Conservation (phyloP, 2,113 vertebrate genomes). For the Aleadryas rufinucha region DNA sequence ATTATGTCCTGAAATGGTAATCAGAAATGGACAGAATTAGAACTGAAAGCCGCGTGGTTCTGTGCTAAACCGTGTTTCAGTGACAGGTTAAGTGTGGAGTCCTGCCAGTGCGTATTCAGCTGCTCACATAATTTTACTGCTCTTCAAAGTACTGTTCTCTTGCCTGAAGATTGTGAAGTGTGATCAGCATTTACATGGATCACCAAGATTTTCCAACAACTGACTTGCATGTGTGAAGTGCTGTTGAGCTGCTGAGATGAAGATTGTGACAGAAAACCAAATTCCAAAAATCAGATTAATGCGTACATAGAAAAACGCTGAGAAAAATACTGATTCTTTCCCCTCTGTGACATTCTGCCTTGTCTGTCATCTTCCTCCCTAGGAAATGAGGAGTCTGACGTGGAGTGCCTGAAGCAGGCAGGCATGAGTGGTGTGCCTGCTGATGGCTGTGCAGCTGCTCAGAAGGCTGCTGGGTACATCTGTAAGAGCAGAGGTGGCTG, state of each 20-base stretch:
- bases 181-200: neutral
- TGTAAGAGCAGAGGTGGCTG: slow-evolving; percentile 76
- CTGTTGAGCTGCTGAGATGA: neutral
- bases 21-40: neutral
- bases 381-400: slow-evolving; percentile 85
- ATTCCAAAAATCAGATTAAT: neutral
- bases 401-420: slow-evolving; percentile 81
- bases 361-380: neutral
- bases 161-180: neutral
- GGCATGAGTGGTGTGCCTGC: slow-evolving; percentile 82
- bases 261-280: neutral
- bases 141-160: neutral
- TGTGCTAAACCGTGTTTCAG: neutral
- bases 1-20: neutral
- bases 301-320: accelerated
- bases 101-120: neutral
- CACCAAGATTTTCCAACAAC: neutral
- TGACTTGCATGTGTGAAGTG: neutral
- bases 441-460: slow-evolving; percentile 71
- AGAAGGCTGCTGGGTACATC: slow-evolving; percentile 80
- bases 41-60: neutral
- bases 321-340: neutral
- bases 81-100: neutral
- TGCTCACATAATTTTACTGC: neutral
- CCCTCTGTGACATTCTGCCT: neutral